A percentile compares a stretch with the other conserved stretches of the same genome.
These are phyloP conservation scores for Ptychochromis oligacanthus DNA, from an alignment of 2,113 vertebrate species.

Conservation along the genomic window DNA sequence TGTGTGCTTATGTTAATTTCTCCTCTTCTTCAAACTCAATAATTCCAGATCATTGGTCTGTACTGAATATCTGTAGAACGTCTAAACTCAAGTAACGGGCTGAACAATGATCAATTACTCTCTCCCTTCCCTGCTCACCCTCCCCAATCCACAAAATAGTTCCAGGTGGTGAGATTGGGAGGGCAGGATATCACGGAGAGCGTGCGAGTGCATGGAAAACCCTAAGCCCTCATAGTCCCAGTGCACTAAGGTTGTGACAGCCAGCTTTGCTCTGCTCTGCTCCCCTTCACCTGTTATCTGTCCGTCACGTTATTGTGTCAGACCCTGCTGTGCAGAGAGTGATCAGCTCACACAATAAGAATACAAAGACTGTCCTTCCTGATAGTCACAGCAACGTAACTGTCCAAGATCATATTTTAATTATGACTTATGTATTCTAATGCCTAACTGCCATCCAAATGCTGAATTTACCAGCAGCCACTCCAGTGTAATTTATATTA, in stretches of 20 bases:
- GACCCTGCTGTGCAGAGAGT: neutral
- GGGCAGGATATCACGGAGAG: conserved; percentile 11
- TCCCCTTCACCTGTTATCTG: conserved; percentile 72
- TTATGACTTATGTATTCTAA: neutral
- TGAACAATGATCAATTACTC: neutral
- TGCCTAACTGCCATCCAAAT: neutral
- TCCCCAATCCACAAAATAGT: conserved; percentile 14
- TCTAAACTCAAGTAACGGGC: neutral
- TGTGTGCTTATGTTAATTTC: neutral
- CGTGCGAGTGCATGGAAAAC: conserved; percentile 60
- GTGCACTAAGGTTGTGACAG: conserved; percentile 42
- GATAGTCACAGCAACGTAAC: neutral
- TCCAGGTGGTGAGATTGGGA: neutral
- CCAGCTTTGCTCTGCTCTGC: conserved; percentile 55
- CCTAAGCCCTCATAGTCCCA: conserved; percentile 63
- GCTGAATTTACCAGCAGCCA: neutral
- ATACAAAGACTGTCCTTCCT: neutral
- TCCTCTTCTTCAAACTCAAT: neutral
- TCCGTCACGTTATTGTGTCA: conserved; percentile 68
- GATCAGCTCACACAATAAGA: neutral
- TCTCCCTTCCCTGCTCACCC: neutral
- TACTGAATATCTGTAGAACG: neutral
- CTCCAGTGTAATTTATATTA: neutral
- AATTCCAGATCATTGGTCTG: neutral
- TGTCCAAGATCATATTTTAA: neutral